These are phyloP conservation scores for Liparis tanakae DNA, from an alignment of 2,797 vertebrate genomes.

Conservation along the genomic window DNA sequence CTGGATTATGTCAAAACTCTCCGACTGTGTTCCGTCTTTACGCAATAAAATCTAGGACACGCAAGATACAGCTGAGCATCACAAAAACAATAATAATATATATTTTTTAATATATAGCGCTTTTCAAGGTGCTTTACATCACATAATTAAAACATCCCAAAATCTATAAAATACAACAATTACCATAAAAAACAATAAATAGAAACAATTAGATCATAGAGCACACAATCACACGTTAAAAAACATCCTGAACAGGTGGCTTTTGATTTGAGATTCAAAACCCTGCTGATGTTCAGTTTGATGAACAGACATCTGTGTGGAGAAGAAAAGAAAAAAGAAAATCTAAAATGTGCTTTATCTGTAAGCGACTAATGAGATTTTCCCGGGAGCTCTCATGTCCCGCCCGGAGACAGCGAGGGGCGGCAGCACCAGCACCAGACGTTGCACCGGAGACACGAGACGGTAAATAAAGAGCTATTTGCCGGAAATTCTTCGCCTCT, in stretches of 20 bases:
- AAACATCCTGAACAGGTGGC: no score
- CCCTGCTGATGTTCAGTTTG: constrained; percentile 30
- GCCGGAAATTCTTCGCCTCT: constrained; percentile 4
- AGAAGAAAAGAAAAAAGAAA: not conserved
- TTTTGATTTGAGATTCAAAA: no score
- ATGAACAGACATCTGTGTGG: constrained; percentile 4
- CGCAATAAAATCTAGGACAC: constrained; percentile 39
- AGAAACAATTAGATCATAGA: no score
- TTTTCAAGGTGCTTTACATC: no score
- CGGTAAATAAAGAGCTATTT: constrained; percentile 44
- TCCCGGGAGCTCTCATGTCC: constrained; percentile 16
- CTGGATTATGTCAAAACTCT: constrained; percentile 25
- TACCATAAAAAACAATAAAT: no score
- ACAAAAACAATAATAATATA: not conserved
- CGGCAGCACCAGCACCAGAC: constrained; percentile 6
- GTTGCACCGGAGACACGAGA: not conserved
- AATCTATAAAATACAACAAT: no score
- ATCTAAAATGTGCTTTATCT: constrained; percentile 19
- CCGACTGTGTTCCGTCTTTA: constrained; percentile 3
- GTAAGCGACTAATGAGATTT: constrained; percentile 44
- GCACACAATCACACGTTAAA: no score
- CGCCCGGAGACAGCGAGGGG: constrained; percentile 27
- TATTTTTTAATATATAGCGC: no score
- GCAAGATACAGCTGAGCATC: constrained; percentile 25
- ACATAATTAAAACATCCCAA: no score